Conservation (phyloP, 2,888 invertebrate species). For the Drosophila aldrichi region DNA sequence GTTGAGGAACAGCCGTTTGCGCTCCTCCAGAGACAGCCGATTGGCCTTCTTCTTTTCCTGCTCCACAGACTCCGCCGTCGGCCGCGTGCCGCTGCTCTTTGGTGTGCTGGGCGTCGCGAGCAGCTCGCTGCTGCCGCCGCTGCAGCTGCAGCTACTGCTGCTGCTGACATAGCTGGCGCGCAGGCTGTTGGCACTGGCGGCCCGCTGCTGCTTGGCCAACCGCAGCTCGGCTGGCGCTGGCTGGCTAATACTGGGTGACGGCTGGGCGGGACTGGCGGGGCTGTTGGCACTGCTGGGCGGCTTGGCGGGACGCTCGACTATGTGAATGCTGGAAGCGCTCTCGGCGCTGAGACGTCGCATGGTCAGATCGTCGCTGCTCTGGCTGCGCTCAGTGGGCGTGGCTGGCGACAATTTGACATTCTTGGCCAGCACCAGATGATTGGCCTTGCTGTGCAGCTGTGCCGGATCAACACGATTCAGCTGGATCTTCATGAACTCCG, state of each 20-base stretch:
- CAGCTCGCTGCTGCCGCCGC: slow-evolving; percentile 49
- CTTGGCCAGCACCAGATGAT: slow-evolving; percentile 89
- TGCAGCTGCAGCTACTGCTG: slow-evolving; percentile 26
- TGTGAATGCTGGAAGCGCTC: slow-evolving; percentile 81
- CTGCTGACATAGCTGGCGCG: slow-evolving; percentile 58
- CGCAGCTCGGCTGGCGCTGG: slow-evolving; percentile 40
- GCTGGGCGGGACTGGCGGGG: slow-evolving; percentile 11
- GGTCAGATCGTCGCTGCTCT: slow-evolving; percentile 79
- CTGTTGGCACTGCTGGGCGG: slow-evolving; percentile 43
- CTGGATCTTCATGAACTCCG: slow-evolving; percentile 90
- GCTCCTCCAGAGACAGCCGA: slow-evolving; percentile 80
- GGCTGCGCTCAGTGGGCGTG: slow-evolving; percentile 60
- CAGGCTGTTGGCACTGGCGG: slow-evolving; percentile 61
- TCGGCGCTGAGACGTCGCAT: slow-evolving; percentile 85
- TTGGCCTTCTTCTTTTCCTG: slow-evolving; percentile 24
- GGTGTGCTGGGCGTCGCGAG: slow-evolving; percentile 55
- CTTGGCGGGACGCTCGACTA: slow-evolving; percentile 72
- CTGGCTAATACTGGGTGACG: slow-evolving; percentile 50
- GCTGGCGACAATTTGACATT: slow-evolving; percentile 82
- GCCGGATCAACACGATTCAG: slow-evolving; percentile 89
- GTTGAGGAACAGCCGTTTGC: slow-evolving; percentile 81
- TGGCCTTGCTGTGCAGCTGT: slow-evolving; percentile 86
- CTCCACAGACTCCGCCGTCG: not conserved
- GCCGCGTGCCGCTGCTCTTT: slow-evolving; percentile 26
- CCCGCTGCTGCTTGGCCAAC: slow-evolving; percentile 66